A percentile compares a stretch with the other conserved stretches of the same genome.
Evolutionary conservation across 1,140 invertebrate species (phyloP).

Genomic region (Phocides pigmalion): DNA sequence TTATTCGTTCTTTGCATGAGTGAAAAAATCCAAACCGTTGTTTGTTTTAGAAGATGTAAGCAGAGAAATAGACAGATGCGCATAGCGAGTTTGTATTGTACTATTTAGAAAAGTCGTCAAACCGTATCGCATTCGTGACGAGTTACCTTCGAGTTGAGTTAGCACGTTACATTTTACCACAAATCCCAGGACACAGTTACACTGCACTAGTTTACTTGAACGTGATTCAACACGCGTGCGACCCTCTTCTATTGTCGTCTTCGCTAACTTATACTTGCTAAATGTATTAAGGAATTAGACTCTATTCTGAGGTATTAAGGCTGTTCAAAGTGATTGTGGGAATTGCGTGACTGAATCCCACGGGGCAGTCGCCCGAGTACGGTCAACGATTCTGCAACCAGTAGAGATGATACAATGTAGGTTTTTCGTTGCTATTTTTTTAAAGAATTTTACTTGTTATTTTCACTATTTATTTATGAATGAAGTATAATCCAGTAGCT

Average conservation of each 20-base stretch:
- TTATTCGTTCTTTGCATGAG: too few species aligned
- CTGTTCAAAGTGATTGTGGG: slow-evolving; percentile 9
- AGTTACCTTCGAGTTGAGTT: not conserved
- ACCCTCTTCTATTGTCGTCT: slow-evolving; percentile 62
- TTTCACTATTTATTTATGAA: too few species aligned
- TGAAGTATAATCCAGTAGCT: too few species aligned
- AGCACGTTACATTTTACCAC: slow-evolving; percentile 30
- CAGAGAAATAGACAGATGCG: too few species aligned
- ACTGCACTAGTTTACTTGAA: slow-evolving; percentile 70
- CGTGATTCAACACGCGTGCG: slow-evolving; percentile 60
- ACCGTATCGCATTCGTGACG: too few species aligned
- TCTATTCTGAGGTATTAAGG: slow-evolving; percentile 31
- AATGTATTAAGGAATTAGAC: slow-evolving; percentile 29
- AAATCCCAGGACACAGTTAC: slow-evolving; percentile 62
- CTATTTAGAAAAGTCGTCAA: too few species aligned
- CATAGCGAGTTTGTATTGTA: too few species aligned
- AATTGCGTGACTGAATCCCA: slow-evolving; percentile 42
- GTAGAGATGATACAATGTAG: not conserved
- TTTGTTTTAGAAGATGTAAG: too few species aligned
- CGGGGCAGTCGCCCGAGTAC: slow-evolving; percentile 47
- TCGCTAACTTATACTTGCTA: slow-evolving; percentile 34
- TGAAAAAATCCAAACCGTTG: too few species aligned
- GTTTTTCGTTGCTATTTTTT: not conserved
- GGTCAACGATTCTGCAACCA: slow-evolving; percentile 56
- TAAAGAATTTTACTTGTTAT: not conserved